Base-by-base conservation (phyloP, 2,888 invertebrate genomes). In the Lasiommata megera region DNA sequence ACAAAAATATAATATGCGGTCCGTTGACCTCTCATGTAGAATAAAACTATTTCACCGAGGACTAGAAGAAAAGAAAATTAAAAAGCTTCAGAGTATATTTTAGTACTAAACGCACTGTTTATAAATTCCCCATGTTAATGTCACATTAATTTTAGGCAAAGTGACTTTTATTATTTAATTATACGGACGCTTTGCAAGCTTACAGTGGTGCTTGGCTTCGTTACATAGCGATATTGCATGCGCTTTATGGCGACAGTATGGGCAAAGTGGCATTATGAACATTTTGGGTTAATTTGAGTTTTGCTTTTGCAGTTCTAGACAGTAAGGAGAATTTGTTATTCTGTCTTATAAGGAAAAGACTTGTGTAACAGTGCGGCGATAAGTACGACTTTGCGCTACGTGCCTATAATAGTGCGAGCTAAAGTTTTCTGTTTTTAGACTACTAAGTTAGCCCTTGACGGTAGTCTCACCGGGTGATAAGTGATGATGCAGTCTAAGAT, bases 141-240 rank as follows among this genome's bases (percentile, higher is more conserved):
- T 12, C 28, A 28, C 9, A 44, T 44, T 29, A 44, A 44, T 29
- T 44, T 44, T 44, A 28, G 16, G 16, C 16, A 46, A 31, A 31
- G 46, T 11, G 46, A 46, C 46, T 46, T 46, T 44, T 46, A 46
- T 46, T 31, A 14, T 46, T 46, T 46, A 46, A 46, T 46, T 31
- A 46, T 46, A 31, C 46, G 31, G 31, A 31, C 46, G 46, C 31
- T 31, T 29, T 46, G 46, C 46, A 31, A 46, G 46, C 46, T 29
- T 46, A 14, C 44, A 43, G 41, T 43, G 41, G 28, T 46, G 28
- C 12, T 44, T 16, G 29, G 29, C 14, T 46, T 46, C 29, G 41
- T 23, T 23, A 11, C 44, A 7, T 46, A 14, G 28, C 12, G 44
- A 29, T 44, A 44, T 44, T 14, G 44, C 29, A 29, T 31, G 16